Percentiles rank a stretch among this genome's conserved stretches.
Evolutionary conservation across 2,797 vertebrate species (phyloP).

Genomic region (Mus spretus): DNA sequence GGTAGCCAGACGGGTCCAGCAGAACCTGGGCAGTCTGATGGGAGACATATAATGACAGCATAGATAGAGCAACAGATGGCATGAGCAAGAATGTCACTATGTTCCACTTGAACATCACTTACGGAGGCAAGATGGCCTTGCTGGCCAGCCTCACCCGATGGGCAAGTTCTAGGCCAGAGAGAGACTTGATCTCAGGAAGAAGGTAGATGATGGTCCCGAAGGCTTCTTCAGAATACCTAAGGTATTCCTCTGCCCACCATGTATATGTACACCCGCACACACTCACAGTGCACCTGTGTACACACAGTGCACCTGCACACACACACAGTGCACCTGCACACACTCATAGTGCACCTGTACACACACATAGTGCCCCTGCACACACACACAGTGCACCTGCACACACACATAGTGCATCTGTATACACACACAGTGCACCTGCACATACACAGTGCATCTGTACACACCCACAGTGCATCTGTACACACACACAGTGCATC

Average conservation of each 20-base stretch:
- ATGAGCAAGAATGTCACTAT: rapidly evolving
- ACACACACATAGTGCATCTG: too few species aligned
- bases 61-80: neutral
- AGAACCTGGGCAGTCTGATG: neutral
- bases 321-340: neutral
- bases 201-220: neutral
- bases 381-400: too few species aligned
- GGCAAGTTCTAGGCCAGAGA: neutral
- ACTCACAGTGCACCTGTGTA: too few species aligned
- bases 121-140: neutral
- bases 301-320: too few species aligned
- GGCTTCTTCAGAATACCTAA: neutral
- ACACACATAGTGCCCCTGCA: too few species aligned
- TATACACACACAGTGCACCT: too few species aligned
- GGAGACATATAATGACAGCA: rapidly evolving
- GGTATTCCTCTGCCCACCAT: too few species aligned
- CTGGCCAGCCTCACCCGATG: neutral
- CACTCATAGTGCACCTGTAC: neutral
- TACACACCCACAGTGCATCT: neutral
- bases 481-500: too few species aligned
- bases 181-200: neutral
- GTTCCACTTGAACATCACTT: neutral
- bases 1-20: neutral
- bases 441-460: too few species aligned
- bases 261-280: too few species aligned